Evolutionary conservation across 2,888 invertebrate species (phyloP).

Genomic region (Hyles lineata): DNA sequence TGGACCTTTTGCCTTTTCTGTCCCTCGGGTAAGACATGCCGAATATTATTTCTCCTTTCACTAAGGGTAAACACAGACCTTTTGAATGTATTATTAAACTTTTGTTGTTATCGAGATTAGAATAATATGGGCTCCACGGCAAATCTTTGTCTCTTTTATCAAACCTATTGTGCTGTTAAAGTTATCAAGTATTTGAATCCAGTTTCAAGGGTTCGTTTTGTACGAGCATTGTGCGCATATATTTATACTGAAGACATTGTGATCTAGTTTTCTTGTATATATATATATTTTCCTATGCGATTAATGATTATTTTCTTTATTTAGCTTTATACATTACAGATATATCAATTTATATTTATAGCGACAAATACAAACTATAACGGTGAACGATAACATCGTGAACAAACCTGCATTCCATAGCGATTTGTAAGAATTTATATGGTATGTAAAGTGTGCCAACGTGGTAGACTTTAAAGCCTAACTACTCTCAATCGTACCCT

Average conservation of each 20-base stretch:
- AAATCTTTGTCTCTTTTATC: slow-evolving; percentile 54
- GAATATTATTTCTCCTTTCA: slow-evolving; percentile 71
- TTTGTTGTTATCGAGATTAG: slow-evolving; percentile 71
- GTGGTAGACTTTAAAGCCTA: too few species aligned
- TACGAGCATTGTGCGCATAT: not conserved
- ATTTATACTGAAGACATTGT: not conserved
- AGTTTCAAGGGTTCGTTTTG: slow-evolving; percentile 18
- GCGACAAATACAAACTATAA: too few species aligned
- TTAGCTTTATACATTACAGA: too few species aligned
- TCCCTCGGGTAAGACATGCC: slow-evolving; percentile 65
- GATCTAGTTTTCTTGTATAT: not conserved
- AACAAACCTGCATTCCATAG: too few species aligned
- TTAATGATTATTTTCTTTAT: too few species aligned
- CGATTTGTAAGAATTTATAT: too few species aligned
- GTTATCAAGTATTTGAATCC: slow-evolving; percentile 32
- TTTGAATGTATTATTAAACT: slow-evolving; percentile 75
- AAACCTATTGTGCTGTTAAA: slow-evolving; percentile 32
- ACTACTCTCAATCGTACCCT: too few species aligned
- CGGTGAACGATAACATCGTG: too few species aligned
- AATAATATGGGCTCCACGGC: slow-evolving; percentile 60
- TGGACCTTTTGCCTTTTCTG: slow-evolving; percentile 72
- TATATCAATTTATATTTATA: too few species aligned
- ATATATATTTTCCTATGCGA: not conserved
- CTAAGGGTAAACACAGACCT: slow-evolving; percentile 64
- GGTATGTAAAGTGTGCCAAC: too few species aligned